Evolutionary conservation across 1,140 invertebrate genomes (phyloP), one percentile per base, ranked within the genome.

Genomic region (Palaemon carinicauda): DNA sequence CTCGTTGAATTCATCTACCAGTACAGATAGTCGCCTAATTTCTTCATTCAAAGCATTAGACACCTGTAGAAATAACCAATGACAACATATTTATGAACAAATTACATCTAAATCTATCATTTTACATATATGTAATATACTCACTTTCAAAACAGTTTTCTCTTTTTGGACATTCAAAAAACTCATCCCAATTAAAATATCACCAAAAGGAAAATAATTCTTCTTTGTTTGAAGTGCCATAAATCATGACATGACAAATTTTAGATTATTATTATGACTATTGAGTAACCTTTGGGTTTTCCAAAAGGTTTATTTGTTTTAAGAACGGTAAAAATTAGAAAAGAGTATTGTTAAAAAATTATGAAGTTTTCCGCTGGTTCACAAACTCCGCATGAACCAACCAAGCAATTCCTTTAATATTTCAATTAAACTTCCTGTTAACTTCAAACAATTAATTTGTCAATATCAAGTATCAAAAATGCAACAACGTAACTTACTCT

Each of bases 1-100:
- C 88, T 96, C 93, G 89, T 95, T 96, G 92, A 98, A 99, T 91
- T 99, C 98, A 92, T 99, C 98, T 51, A 99, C 96, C 17, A 99
- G 93, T 29, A 96, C 95, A 3, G 96, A 95, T 33, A 99, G 93
- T 51, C 97, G 94, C 12, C 96, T 94, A 89, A 99, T 99, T 94
- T 99, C 98, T 92, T 99, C 98, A 91, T 95, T 97, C 51, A 99
- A 92, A 4, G 98, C 98, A 91, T 96, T 96, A 0, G 97, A 97
- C 4, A 96, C 96, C 93, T 94, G 87, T 5, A n/a, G 51, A 19
- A 5, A 54, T 31, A 53, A 73, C 7, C 17, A 87, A 15, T 33
- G 15, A 41, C 65, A 24, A 41, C 10, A 69, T 27, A 21, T n/a
- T 3, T 3, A 69, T 9, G 4, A 27, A 24, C 5, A 41, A 12